Evolutionary conservation across 2,797 vertebrate species (phyloP), one percentile per base, ranked within the genome.

Genomic region (Ptychadena robeensis): DNA sequence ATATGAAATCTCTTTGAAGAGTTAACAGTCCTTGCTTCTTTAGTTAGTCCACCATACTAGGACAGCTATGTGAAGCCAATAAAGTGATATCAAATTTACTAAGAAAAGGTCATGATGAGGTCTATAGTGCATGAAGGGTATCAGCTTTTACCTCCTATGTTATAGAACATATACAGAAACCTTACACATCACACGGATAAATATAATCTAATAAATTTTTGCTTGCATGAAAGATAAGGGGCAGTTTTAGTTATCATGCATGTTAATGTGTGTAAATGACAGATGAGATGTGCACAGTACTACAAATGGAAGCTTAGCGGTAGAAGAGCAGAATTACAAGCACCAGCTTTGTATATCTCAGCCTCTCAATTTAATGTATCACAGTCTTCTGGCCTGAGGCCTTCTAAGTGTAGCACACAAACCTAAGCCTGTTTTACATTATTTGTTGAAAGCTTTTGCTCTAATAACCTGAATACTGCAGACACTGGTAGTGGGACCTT

Each of bases 401-500:
- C 22, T 48, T 81, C 38, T 37, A 38, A 63, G 25, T 61, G 32
- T 40, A 73, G 38, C 37, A 9, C 18, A 11, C 27, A 64, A 32
- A 34, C 31, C 40, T 65, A 6, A 32, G 40, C 65, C 63, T 67
- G 38, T 53, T 34, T 64, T 57, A 70, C 28, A 68, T 22, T 72
- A 12, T 79, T 72, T 40, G 27, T 73, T 73, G 44, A n/a, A 35
- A 75, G 31, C 30, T 66, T 38, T 82, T 69, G 48, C 32, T 70
- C 38, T 69, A 53, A 59, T 69, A 70, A 73, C 65, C n/a, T 40
- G 9, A 48, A 35, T 31, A 27, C 22, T 59, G 48, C 22, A 61
- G 68, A 75, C 34, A 75, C 25, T 25, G 63, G 35, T 75, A 35
- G 38, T 32, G 14, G 66, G 64, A 76, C 80, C 34, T 75, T 82